Percentiles rank a stretch among this genome's conserved stretches.
phyloP scores from a whole-genome alignment of 1,140 invertebrate genomes.

The Lepidostoma basale region DNA sequence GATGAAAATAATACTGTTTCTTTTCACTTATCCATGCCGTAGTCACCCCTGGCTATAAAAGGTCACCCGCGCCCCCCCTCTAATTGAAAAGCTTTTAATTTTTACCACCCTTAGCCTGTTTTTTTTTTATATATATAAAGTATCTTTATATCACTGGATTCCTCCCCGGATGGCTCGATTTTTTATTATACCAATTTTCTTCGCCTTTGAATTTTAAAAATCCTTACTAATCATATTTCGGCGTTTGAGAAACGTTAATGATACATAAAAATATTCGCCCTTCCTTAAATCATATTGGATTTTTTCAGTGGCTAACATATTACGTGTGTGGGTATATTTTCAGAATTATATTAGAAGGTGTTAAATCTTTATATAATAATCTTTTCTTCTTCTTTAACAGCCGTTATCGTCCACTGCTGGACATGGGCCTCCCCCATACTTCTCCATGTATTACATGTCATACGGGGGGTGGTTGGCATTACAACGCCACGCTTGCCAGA shows the following conservation, averaged over 20 bases:
- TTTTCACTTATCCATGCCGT: background rate
- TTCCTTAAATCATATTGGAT: no score
- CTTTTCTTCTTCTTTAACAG: no score
- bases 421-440: no score
- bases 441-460: no score
- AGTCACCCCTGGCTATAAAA: background rate
- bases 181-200: slow-evolving; percentile 17
- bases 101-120: slow-evolving; percentile 27
- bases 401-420: no score
- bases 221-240: background rate
- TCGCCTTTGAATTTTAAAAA: background rate
- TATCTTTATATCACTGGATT: slow-evolving; percentile 4
- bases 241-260: slow-evolving; percentile 4
- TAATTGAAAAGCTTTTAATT: slow-evolving; percentile 47
- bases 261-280: slow-evolving; percentile 15
- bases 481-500: no score
- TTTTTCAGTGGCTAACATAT: no score
- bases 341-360: no score
- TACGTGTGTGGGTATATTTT: no score
- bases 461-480: no score
- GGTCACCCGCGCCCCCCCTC: slow-evolving; percentile 17
- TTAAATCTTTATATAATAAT: no score
- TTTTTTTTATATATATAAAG: slow-evolving; percentile 1
- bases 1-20: slow-evolving; percentile 17
- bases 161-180: background rate